These are phyloP conservation scores for Drosophila willistoni DNA, from an alignment of 1,140 invertebrate species.

Conservation along the genomic window DNA sequence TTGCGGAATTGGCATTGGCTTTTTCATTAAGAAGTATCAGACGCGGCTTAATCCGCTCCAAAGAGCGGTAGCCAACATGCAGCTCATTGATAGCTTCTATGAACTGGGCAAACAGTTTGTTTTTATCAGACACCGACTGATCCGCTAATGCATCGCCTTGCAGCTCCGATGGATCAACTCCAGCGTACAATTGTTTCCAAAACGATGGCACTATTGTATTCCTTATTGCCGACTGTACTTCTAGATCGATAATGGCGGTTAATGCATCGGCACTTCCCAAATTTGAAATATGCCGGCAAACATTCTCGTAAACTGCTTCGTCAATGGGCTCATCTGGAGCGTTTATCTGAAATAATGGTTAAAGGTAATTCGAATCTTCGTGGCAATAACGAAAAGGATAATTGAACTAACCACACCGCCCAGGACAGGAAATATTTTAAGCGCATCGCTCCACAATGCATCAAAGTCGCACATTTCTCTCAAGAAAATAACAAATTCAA, in stretches of 20 bases:
- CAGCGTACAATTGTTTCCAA: constrained; percentile 64
- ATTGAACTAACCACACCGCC: constrained; percentile 48
- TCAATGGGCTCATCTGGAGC: constrained; percentile 30
- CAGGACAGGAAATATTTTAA: constrained; percentile 65
- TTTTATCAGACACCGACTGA: constrained; percentile 40
- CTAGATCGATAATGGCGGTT: constrained; percentile 53
- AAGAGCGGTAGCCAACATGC: constrained; percentile 38
- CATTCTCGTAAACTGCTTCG: constrained; percentile 48
- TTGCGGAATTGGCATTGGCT: not conserved
- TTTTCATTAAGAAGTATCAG: constrained; percentile 31
- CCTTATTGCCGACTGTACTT: constrained; percentile 59
- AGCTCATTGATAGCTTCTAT: constrained; percentile 62
- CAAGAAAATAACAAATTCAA: constrained; percentile 8
- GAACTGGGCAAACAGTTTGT: constrained; percentile 55
- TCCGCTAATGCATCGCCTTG: constrained; percentile 14
- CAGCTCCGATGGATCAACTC: constrained; percentile 21
- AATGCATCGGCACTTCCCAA: constrained; percentile 52
- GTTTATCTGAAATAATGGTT: constrained; percentile 22
- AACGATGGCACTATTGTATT: constrained; percentile 68
- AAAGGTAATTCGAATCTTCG: not conserved
- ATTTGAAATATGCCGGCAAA: constrained; percentile 44
- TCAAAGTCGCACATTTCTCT: constrained; percentile 54
- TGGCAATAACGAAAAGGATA: not conserved
- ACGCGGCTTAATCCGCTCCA: constrained; percentile 44
- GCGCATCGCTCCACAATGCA: constrained; percentile 52